These are phyloP conservation scores for Urocolius indicus DNA, from an alignment of 2,113 vertebrate species.

Conservation along the genomic window DNA sequence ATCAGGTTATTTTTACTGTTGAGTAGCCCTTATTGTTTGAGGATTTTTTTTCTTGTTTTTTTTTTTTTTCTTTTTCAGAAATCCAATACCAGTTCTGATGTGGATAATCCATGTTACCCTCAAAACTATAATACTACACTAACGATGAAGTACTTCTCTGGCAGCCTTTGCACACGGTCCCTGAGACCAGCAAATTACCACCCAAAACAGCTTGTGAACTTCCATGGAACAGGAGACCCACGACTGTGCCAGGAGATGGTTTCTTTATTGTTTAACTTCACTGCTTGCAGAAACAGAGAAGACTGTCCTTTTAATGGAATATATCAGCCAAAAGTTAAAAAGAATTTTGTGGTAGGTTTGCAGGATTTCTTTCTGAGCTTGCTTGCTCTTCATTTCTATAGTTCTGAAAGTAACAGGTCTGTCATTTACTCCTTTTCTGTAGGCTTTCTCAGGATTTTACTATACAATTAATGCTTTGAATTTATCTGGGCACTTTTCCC, in stretches of 20 bases:
- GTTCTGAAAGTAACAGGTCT: neutral
- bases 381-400: neutral
- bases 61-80: conserved; percentile 39
- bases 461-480: conserved; percentile 81
- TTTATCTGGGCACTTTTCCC: conserved; percentile 74
- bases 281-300: conserved; percentile 70
- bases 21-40: neutral
- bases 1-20: neutral
- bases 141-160: conserved; percentile 75
- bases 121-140: conserved; percentile 70
- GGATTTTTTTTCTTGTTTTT: neutral
- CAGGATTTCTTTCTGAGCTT: neutral
- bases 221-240: conserved; percentile 81
- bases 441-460: conserved; percentile 95
- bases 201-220: conserved; percentile 57
- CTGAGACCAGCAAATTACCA: conserved; percentile 70
- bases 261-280: conserved; percentile 84
- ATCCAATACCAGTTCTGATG: neutral
- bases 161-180: conserved; percentile 82
- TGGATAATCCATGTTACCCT: conserved; percentile 88
- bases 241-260: conserved; percentile 78
- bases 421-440: neutral
- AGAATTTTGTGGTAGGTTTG: conserved; percentile 87
- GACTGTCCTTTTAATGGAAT: conserved; percentile 85
- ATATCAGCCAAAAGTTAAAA: conserved; percentile 84